Conservation (phyloP, 2,797 vertebrate species). For the Melanotaenia pygmaea region DNA sequence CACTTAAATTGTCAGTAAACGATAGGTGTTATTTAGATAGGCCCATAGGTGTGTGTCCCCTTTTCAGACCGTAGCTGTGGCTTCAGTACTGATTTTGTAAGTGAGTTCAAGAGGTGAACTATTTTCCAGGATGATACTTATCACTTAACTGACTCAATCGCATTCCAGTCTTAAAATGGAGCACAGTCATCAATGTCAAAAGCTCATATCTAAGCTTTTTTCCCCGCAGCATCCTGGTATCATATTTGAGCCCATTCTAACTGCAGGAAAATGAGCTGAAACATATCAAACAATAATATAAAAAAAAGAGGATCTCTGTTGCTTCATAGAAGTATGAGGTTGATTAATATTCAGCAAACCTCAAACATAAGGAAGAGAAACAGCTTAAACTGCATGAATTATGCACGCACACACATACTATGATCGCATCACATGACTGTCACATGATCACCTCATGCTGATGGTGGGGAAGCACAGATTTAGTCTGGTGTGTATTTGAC, state of each 20-base stretch:
- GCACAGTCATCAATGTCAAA: constrained; percentile 32
- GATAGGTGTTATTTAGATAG: constrained; percentile 1
- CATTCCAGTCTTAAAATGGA: constrained; percentile 46
- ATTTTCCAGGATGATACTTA: constrained; percentile 47
- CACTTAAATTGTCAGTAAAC: neutral
- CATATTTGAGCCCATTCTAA: constrained; percentile 31
- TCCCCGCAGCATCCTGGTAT: constrained; percentile 34
- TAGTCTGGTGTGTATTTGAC: constrained; percentile 40
- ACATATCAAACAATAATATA: neutral
- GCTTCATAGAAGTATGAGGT: constrained; percentile 15
- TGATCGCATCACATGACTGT: constrained; percentile 69
- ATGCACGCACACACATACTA: constrained; percentile 18
- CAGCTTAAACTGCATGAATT: constrained; percentile 30
- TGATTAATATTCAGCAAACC: constrained; percentile 35
- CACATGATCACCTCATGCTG: constrained; percentile 70
- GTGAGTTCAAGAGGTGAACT: constrained; percentile 33
- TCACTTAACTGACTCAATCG: constrained; percentile 44
- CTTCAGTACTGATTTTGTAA: constrained; percentile 11
- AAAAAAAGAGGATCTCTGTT: constrained; percentile 3
- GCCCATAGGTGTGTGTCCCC: neutral
- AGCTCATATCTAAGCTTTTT: constrained; percentile 31
- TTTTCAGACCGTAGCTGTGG: neutral
- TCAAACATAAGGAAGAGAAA: constrained; percentile 60
- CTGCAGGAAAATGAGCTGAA: constrained; percentile 38
- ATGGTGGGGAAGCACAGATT: constrained; percentile 66